Evolutionary conservation across 2,888 invertebrate genomes (phyloP), one percentile per base, ranked within the genome.

Genomic region (Ophioninae sp.): DNA sequence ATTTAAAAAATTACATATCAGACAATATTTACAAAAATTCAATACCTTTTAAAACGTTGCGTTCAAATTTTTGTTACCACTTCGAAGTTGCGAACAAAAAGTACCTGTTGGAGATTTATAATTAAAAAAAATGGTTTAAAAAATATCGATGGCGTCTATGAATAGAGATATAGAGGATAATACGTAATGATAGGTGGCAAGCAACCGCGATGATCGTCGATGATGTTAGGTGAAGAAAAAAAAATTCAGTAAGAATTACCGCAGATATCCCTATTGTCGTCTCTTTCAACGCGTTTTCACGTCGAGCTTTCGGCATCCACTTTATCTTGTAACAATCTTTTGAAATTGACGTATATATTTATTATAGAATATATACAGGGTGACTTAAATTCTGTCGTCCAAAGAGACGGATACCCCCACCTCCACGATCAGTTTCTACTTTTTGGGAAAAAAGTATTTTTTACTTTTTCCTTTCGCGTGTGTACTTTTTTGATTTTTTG

Each of bases 101-200:
- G 41, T 7, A 30, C 30, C 3, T 30, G 30, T 30, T 30, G 30
- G 41, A 41, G 23, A 61, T 59, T 39, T 37, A 21, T 7, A 57
- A 64, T 41, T 64, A 70, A 70, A 75, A 62, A 59, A 30, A 69
- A 59, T 10, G 41, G 41, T 7, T 7, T 2, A 41, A 64, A 30
- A 61, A 21, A 69, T 23, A 17, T 23, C 17, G 57, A 23, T 59
- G 3, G 30, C 30, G 30, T 30, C 3, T 30, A 30, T 30, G 30
- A 30, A 30, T 30, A 30, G 30, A 30, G 30, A 13, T 50, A 23
- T 8, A 10, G 77, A 61, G 81, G 72, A 78, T 82, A 82, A 78
- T 82, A 57, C 59, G 69, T 39, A 64, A 74, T 78, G 44, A 74
- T 74, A 82, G 82, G 82, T 78, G 78, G 74, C 82, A 82, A 59